Conservation (phyloP, 2,113 vertebrate genomes). For the Myodes glareolus region DNA sequence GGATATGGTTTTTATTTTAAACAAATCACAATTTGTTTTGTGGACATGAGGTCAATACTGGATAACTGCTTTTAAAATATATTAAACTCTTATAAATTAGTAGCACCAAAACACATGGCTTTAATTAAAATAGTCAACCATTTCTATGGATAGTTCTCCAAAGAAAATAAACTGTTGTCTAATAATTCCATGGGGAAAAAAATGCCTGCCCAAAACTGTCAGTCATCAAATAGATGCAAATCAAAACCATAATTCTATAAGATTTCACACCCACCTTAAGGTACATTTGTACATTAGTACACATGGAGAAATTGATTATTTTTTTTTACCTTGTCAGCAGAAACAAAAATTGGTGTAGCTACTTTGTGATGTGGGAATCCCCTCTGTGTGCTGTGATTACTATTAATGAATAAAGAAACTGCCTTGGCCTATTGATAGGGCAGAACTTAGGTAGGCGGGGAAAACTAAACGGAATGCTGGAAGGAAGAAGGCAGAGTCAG, state of each 20-base stretch:
- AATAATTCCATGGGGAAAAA: not conserved
- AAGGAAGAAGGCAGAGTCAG: too few species aligned
- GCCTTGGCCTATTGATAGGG: too few species aligned
- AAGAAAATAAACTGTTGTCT: not conserved
- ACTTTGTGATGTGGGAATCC: not conserved
- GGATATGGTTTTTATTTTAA: not conserved
- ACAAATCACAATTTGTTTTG: not conserved
- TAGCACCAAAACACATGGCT: not conserved
- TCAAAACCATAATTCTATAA: not conserved
- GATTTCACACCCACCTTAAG: not conserved
- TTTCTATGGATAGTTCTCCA: not conserved
- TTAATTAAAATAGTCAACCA: not conserved
- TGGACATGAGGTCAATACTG: not conserved
- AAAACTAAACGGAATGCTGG: too few species aligned
- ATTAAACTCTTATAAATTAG: not conserved
- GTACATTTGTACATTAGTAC: not conserved
- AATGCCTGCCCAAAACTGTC: not conserved
- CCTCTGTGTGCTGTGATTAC: too few species aligned
- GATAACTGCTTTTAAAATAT: not conserved
- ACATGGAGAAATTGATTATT: not conserved
- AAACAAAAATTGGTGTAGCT: not conserved
- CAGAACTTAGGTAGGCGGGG: too few species aligned
- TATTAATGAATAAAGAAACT: too few species aligned
- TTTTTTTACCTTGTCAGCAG: not conserved
- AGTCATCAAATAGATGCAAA: not conserved